Percentiles rank a stretch among this genome's conserved stretches.
Evolutionary conservation across 1,140 invertebrate species (phyloP).

Genomic region (Drosophila repletoides): DNA sequence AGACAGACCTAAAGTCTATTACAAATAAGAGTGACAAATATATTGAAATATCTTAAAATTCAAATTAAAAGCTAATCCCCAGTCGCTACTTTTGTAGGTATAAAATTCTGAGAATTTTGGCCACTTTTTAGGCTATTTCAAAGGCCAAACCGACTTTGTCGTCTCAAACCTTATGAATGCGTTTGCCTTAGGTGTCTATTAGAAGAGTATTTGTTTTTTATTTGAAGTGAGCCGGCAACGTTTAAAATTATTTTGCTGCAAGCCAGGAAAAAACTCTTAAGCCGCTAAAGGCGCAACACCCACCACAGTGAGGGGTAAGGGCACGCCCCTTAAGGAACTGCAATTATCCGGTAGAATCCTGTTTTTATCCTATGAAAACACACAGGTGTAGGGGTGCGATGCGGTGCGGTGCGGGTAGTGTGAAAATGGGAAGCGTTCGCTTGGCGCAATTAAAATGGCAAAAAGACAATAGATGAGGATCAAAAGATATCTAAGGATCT

Average conservation of each 20-base stretch:
- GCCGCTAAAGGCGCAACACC: conserved; percentile 76
- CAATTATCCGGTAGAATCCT: conserved; percentile 47
- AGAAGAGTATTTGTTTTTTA: conserved; percentile 30
- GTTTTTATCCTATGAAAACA: conserved; percentile 12
- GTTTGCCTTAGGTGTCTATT: conserved; percentile 64
- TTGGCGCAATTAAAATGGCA: conserved; percentile 50
- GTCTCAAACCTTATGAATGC: background rate
- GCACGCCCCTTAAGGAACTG: conserved; percentile 36
- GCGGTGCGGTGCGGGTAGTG: conserved; percentile 35
- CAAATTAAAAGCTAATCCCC: conserved; percentile 16
- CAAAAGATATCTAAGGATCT: background rate
- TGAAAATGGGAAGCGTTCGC: conserved; percentile 56
- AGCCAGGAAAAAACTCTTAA: conserved; percentile 36
- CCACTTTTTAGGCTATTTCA: conserved; percentile 19
- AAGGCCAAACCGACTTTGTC: conserved; percentile 8
- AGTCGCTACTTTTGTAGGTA: conserved; percentile 21
- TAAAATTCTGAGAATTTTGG: conserved; percentile 20
- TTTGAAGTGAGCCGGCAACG: conserved; percentile 20
- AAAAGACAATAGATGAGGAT: conserved; percentile 29
- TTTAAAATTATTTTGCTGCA: conserved; percentile 36
- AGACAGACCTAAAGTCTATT: background rate
- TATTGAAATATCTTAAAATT: background rate
- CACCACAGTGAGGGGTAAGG: conserved; percentile 45
- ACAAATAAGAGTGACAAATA: background rate
- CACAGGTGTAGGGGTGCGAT: conserved; percentile 14